These are phyloP conservation scores for Diglossa cyanea DNA, from an alignment of 2,797 vertebrate species.

Conservation along the genomic window DNA sequence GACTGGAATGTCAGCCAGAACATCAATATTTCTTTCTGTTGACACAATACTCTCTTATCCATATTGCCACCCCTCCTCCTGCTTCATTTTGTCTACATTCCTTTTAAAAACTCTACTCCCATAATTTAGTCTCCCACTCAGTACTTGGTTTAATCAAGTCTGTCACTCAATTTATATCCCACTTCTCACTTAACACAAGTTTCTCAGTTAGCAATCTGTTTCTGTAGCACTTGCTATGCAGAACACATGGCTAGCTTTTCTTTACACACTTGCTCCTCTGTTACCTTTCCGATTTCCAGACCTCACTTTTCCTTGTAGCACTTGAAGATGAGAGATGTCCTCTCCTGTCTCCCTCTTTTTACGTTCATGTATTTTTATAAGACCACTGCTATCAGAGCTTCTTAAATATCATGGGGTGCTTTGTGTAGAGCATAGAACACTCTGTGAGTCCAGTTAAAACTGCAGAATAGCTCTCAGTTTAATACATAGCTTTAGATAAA, in stretches of 20 bases:
- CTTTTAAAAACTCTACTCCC: conserved; percentile 33
- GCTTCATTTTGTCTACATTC: conserved; percentile 49
- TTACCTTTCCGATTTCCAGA: conserved; percentile 6
- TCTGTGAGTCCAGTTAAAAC: neutral
- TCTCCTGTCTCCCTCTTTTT: neutral
- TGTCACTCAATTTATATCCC: conserved; percentile 64
- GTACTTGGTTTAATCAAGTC: conserved; percentile 68
- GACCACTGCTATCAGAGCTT: neutral
- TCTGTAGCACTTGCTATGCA: conserved; percentile 25
- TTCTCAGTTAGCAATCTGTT: conserved; percentile 60
- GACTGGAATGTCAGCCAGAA: conserved; percentile 51
- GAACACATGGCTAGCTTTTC: conserved; percentile 42
- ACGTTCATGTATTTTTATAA: neutral
- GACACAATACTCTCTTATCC: conserved; percentile 58
- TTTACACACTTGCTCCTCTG: conserved; percentile 1
- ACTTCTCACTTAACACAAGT: conserved; percentile 39
- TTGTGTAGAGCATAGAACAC: neutral
- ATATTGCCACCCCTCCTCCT: conserved; percentile 51
- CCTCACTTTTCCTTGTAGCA: neutral
- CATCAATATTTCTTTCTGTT: conserved; percentile 69
- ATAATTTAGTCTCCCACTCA: conserved; percentile 66
- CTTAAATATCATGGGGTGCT: neutral
- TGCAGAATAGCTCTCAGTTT: neutral
- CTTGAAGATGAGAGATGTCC: neutral
- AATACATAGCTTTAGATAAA: neutral